These are phyloP conservation scores for Morpho achilles DNA, from an alignment of 2,888 invertebrate genomes.

Conservation along the genomic window DNA sequence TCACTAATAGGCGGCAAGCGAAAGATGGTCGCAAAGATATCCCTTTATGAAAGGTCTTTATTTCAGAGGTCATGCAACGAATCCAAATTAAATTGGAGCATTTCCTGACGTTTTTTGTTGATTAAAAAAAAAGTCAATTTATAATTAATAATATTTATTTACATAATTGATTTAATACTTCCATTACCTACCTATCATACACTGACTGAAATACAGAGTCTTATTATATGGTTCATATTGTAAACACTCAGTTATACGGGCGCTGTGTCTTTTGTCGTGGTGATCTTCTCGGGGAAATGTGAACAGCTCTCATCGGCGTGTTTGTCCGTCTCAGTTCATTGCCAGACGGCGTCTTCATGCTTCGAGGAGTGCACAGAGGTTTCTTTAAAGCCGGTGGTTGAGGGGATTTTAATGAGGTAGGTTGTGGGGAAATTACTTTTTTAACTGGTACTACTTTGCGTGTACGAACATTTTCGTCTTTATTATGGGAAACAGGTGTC, in stretches of 20 bases:
- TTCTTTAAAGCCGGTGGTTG: constrained; percentile 80
- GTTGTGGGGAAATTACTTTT: constrained; percentile 55
- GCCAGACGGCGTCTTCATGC: constrained; percentile 65
- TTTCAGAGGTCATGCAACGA: too few species aligned
- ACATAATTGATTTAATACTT: constrained; percentile 5
- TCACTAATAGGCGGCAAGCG: too few species aligned
- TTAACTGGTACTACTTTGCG: constrained; percentile 56
- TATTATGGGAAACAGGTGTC: constrained; percentile 29
- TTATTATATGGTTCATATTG: constrained; percentile 1
- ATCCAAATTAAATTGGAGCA: too few species aligned
- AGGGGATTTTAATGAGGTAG: constrained; percentile 45
- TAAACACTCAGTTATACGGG: constrained; percentile 4
- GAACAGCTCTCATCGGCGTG: constrained; percentile 79
- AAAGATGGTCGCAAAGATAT: too few species aligned
- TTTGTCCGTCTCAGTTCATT: constrained; percentile 66
- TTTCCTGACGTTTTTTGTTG: too few species aligned
- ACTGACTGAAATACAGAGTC: constrained; percentile 20
- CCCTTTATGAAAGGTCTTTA: too few species aligned
- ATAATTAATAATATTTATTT: constrained; percentile 16
- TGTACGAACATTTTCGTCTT: constrained; percentile 46
- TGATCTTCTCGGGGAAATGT: constrained; percentile 66
- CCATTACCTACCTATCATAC: constrained; percentile 13
- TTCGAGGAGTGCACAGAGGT: constrained; percentile 77
- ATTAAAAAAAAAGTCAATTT: too few species aligned
- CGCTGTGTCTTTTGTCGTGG: constrained; percentile 54